These are phyloP conservation scores for Genyomyrus donnyi DNA, from an alignment of 2,113 vertebrate species.

Conservation along the genomic window DNA sequence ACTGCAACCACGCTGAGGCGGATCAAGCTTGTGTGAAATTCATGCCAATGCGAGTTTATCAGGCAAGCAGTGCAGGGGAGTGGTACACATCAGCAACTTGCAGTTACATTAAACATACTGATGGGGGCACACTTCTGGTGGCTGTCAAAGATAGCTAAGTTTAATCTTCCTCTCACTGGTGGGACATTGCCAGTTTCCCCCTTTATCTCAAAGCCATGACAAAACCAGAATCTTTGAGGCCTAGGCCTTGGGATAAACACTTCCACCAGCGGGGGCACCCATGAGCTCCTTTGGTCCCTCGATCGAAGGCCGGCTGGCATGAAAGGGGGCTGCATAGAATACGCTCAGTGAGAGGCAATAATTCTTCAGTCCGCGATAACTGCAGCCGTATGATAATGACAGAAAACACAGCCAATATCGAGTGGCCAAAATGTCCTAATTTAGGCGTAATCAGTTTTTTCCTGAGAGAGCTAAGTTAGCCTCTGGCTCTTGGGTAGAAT, in stretches of 20 bases:
- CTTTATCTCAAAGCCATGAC: neutral
- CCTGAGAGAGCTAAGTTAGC: neutral
- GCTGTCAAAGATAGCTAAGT: neutral
- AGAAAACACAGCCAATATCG: neutral
- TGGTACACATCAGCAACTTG: neutral
- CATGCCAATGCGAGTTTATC: neutral
- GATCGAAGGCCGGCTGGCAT: neutral
- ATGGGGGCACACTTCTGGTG: neutral
- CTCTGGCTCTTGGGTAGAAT: neutral
- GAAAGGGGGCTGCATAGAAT: neutral
- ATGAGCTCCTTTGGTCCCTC: neutral
- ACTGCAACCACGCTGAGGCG: neutral
- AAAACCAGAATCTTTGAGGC: neutral
- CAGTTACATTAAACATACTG: neutral
- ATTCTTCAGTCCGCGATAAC: neutral
- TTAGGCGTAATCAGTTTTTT: neutral
- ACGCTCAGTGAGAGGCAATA: neutral
- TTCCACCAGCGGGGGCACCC: neutral
- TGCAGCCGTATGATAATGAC: neutral
- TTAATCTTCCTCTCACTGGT: neutral
- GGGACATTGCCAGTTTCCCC: neutral
- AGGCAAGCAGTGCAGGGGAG: neutral
- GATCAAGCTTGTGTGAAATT: neutral
- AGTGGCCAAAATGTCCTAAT: conserved; percentile 8
- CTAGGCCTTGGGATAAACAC: neutral